Evolutionary conservation across 2,113 vertebrate genomes (phyloP), one percentile per base, ranked within the genome.

Genomic region (Triplophysa tibetana): DNA sequence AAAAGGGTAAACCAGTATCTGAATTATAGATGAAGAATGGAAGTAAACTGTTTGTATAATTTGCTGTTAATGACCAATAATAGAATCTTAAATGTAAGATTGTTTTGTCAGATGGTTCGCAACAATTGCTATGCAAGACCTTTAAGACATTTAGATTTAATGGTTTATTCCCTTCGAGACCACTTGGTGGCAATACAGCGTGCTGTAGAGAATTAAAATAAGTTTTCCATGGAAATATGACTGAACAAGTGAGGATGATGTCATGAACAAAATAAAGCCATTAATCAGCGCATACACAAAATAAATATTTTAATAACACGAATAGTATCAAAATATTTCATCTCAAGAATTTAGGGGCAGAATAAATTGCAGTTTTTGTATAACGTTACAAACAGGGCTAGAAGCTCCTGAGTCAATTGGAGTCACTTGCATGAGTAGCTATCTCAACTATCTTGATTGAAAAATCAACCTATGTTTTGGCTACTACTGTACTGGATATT

Each of bases 221-320:
- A 29, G 3, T 38, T 38, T 38, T 38, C 7, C 33, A 45, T 11
- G 43, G 43, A 45, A 45, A 11, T 45, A 45, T 33, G 0, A 60
- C 68, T 50, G 67, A 61, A 56, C 62, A 21, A 33, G 41, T 23
- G 29, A n/a, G 7, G 23, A 58, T 8, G 33, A 38, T 52, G 61
- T 45, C 21, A 11, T 70, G 61, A 14, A 45, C 19, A 66, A 29
- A 26, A 67, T 11, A 16, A 43, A 81, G 5, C 13, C 13, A 19
- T 19, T 77, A 54, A 26, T 63, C 63, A 63, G n/a, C 7, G 54
- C 11, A 11, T 78, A 70, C 69, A 76, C 76, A 84, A 82, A 84
- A 84, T 84, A 84, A 84, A 84, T 84, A 84, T 29, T 66, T 81
- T 85, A 79, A 67, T 85, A 76, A 54, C 50, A 82, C 5, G 45